Conservation (phyloP, 1,140 invertebrate genomes). For the Scaptomyza hsui region DNA sequence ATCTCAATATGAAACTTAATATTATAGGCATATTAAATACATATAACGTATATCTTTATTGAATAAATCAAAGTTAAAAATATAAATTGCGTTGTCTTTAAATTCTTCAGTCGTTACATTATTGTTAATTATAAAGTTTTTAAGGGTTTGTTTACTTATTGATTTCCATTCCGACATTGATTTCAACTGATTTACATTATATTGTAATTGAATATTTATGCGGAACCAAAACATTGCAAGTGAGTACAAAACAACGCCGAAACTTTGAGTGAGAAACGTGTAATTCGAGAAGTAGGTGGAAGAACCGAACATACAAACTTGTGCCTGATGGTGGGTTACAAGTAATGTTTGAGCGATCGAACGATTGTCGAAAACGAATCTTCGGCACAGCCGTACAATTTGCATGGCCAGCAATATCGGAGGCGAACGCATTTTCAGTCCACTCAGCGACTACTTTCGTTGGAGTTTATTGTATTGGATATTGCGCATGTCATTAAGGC, state of each 20-base stretch:
- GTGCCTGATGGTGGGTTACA: background rate
- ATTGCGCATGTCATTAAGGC: conserved; percentile 46
- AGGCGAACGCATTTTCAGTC: conserved; percentile 50
- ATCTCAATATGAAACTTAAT: too few species aligned
- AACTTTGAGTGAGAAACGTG: conserved; percentile 3
- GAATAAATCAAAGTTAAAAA: too few species aligned
- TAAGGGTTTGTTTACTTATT: background rate
- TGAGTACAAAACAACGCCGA: background rate
- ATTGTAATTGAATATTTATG: conserved; percentile 33
- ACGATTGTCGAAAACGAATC: conserved; percentile 11
- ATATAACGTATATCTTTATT: too few species aligned
- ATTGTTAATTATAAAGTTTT: background rate
- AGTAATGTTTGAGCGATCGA: conserved; percentile 11
- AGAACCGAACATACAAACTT: background rate
- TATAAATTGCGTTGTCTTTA: background rate
- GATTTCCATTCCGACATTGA: background rate
- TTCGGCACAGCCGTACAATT: conserved; percentile 27
- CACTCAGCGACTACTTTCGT: conserved; percentile 58
- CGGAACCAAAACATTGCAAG: conserved; percentile 35
- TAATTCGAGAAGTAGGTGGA: conserved; percentile 19
- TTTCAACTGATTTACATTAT: conserved; percentile 7
- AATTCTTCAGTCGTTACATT: too few species aligned
- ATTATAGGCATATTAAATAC: background rate
- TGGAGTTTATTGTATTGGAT: conserved; percentile 34
- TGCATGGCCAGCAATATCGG: conserved; percentile 60